Conservation (phyloP, 2,113 vertebrate species). For the Ivindomyrus marchei region DNA sequence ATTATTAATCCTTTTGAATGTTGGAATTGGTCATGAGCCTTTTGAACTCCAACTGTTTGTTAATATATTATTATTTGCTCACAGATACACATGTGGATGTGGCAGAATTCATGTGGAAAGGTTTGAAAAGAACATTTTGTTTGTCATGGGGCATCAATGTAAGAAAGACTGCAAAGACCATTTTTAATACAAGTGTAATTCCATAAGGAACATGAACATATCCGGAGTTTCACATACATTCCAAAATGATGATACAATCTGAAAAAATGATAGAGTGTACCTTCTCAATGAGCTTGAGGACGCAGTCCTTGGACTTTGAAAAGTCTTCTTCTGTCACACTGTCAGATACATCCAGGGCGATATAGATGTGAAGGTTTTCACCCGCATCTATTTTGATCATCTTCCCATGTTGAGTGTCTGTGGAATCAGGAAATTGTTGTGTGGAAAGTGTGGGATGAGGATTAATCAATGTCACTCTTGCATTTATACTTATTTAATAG, state of each 20-base stretch:
- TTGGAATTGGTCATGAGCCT: background rate
- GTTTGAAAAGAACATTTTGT: background rate
- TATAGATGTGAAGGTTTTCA: conserved; percentile 60
- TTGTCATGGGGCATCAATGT: background rate
- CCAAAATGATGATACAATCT: background rate
- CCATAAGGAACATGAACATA: background rate
- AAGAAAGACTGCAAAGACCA: background rate
- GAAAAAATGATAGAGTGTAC: conserved; percentile 29
- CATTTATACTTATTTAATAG: background rate
- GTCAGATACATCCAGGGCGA: conserved; percentile 59
- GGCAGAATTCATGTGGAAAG: background rate
- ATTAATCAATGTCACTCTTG: background rate
- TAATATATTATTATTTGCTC: background rate
- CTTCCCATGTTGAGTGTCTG: conserved; percentile 35
- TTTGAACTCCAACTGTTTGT: background rate
- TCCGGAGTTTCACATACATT: background rate
- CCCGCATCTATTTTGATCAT: conserved; percentile 38
- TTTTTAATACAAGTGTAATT: background rate
- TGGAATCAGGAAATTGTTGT: background rate
- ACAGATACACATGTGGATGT: background rate
- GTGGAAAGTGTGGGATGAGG: background rate
- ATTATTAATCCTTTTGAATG: background rate
- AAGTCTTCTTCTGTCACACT: conserved; percentile 38
- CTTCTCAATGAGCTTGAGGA: conserved; percentile 48
- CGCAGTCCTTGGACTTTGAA: background rate